Evolutionary conservation across 2,888 invertebrate species (phyloP).

Genomic region (Drosophila antonietae): DNA sequence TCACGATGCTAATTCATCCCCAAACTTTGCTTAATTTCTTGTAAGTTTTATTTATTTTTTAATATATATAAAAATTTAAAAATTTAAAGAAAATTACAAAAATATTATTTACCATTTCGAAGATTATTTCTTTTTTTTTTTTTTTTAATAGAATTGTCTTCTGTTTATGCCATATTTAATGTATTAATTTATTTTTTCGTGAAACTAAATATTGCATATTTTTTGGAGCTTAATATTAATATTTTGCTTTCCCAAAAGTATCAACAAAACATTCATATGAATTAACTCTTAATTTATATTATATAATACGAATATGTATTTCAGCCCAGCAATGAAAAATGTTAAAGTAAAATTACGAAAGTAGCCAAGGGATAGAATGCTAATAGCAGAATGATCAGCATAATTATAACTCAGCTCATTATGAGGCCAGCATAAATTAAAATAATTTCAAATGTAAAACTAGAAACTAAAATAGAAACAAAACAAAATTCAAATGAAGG

Average conservation of each 20-base stretch:
- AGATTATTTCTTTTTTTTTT: not conserved
- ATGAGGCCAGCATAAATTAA: not conserved
- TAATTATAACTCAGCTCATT: not conserved
- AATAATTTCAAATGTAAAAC: not conserved
- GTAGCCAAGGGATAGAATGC: not conserved
- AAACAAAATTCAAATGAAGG: not conserved
- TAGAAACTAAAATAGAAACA: not conserved
- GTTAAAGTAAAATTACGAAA: not conserved
- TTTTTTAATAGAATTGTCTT: not conserved
- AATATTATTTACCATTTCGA: no score
- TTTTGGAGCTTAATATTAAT: conserved; percentile 3
- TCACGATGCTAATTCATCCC: no score
- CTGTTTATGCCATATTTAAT: not conserved
- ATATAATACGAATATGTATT: not conserved
- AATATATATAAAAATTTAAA: no score
- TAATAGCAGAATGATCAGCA: not conserved
- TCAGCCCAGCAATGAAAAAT: not conserved
- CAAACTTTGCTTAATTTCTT: no score
- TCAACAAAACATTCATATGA: not conserved
- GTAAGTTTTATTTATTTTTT: no score
- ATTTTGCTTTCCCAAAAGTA: conserved; percentile 1
- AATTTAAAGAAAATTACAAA: no score
- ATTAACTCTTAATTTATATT: not conserved
- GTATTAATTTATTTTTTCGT: not conserved
- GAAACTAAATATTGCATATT: conserved; percentile 19